A percentile compares a stretch with the other conserved stretches of the same genome.
Conservation (phyloP, 2,888 invertebrate species). For the Dasypolia templi region DNA sequence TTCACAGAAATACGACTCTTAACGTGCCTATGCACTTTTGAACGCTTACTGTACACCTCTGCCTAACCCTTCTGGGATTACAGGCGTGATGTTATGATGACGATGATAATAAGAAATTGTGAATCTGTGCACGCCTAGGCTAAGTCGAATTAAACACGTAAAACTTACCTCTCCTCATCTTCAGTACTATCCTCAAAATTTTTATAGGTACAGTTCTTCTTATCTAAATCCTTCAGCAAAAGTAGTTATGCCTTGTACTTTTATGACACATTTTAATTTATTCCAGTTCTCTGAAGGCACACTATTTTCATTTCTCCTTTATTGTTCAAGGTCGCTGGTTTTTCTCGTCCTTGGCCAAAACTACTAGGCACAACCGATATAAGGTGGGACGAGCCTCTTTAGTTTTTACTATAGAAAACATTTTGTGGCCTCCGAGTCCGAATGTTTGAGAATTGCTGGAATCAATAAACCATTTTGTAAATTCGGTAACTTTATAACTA, state of each 20-base stretch:
- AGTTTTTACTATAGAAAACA: constrained; percentile 5
- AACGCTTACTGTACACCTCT: too few species aligned
- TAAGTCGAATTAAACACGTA: constrained; percentile 15
- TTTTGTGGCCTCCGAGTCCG: background rate
- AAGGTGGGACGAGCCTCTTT: constrained; percentile 22
- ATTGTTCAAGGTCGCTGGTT: constrained; percentile 36
- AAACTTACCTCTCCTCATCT: constrained; percentile 36
- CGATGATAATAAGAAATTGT: too few species aligned
- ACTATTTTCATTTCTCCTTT: constrained; percentile 32
- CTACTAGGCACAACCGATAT: constrained; percentile 32
- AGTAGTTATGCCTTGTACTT: constrained; percentile 24
- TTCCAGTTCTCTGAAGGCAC: constrained; percentile 38
- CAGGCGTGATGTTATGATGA: too few species aligned
- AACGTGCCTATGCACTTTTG: too few species aligned
- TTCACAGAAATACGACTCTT: too few species aligned
- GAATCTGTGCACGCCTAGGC: too few species aligned
- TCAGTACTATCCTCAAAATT: constrained; percentile 35
- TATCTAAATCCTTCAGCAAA: constrained; percentile 31
- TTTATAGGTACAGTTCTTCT: constrained; percentile 29
- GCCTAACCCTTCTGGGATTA: too few species aligned
- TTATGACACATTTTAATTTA: constrained; percentile 32
- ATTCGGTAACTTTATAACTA: constrained; percentile 31
- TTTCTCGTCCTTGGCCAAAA: constrained; percentile 37
- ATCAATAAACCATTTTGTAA: constrained; percentile 29
- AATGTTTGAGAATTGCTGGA: constrained; percentile 29